Percentiles rank a stretch among this genome's conserved stretches.
Conservation (phyloP, 2,113 vertebrate species). For the Xiphophorus couchianus region DNA sequence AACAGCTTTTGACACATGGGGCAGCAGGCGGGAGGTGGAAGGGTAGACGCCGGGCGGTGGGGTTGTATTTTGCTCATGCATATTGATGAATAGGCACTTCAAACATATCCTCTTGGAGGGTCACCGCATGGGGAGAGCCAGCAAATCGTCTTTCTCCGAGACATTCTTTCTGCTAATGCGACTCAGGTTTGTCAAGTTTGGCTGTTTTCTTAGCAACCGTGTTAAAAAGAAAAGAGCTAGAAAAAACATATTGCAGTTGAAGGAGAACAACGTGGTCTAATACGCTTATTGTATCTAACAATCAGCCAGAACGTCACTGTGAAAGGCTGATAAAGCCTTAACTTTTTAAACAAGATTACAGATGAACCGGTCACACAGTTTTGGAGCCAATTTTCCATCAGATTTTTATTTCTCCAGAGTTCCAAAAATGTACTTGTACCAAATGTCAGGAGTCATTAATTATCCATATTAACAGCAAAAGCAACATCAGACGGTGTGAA, state of each 20-base stretch:
- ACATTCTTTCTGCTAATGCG: slow-evolving; percentile 10
- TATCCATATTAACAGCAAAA: background rate
- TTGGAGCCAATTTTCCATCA: background rate
- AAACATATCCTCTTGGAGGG: slow-evolving; percentile 61
- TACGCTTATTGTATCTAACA: background rate
- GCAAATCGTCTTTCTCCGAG: slow-evolving; percentile 60
- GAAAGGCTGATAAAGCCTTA: background rate
- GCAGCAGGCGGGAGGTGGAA: slow-evolving; percentile 48
- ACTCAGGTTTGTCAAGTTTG: slow-evolving; percentile 24
- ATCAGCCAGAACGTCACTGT: background rate
- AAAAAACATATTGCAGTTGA: slow-evolving; percentile 14
- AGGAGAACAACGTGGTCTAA: slow-evolving; percentile 16
- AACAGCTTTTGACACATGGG: slow-evolving; percentile 70
- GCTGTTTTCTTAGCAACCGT: background rate
- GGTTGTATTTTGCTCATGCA: slow-evolving; percentile 60
- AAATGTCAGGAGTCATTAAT: background rate
- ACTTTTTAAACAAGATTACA: background rate
- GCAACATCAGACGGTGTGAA: background rate
- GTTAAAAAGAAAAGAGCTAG: background rate
- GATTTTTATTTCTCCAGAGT: background rate
- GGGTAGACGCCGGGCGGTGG: slow-evolving; percentile 4
- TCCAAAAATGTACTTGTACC: background rate
- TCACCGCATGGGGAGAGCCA: slow-evolving; percentile 46
- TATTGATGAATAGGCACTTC: slow-evolving; percentile 73
- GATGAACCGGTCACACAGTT: background rate